Evolutionary conservation across 2,888 invertebrate species (phyloP).

Genomic region (Nezara viridula): DNA sequence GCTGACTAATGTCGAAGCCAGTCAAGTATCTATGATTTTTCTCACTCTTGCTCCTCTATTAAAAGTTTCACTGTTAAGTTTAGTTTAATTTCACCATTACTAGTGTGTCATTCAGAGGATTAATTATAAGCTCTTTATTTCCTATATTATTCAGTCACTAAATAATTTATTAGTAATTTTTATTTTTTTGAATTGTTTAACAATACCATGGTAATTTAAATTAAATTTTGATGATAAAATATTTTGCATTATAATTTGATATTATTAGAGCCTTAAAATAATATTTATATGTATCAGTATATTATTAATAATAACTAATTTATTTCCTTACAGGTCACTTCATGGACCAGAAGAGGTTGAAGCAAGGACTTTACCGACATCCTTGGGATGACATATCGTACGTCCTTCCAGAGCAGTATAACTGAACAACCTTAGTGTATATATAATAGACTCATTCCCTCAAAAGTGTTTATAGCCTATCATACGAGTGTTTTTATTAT

Average conservation of each 20-base stretch:
- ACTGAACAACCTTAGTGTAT: conserved; percentile 67
- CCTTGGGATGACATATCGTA: conserved; percentile 99
- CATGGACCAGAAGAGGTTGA: conserved; percentile 98
- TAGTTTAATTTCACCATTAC: too few species aligned
- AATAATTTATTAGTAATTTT: not conserved
- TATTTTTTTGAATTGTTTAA: not conserved
- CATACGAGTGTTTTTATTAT: conserved; percentile 33
- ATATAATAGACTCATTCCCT: conserved; percentile 33
- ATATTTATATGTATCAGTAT: not conserved
- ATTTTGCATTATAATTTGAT: not conserved
- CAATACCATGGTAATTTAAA: not conserved
- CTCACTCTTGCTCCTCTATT: too few species aligned
- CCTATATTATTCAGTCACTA: too few species aligned
- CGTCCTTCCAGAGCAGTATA: conserved; percentile 82
- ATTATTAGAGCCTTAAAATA: not conserved
- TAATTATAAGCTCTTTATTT: too few species aligned
- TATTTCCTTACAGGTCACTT: conserved; percentile 80
- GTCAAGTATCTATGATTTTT: too few species aligned
- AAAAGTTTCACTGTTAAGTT: too few species aligned
- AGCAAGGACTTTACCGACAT: conserved; percentile 98
- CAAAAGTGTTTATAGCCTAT: conserved; percentile 27
- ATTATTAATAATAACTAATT: not conserved
- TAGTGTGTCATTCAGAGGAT: too few species aligned
- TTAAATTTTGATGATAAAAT: not conserved
- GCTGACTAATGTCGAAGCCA: too few species aligned